Evolutionary conservation across 2,797 vertebrate genomes (phyloP), one percentile per base, ranked within the genome.

Genomic region (Melopsittacus undulatus): DNA sequence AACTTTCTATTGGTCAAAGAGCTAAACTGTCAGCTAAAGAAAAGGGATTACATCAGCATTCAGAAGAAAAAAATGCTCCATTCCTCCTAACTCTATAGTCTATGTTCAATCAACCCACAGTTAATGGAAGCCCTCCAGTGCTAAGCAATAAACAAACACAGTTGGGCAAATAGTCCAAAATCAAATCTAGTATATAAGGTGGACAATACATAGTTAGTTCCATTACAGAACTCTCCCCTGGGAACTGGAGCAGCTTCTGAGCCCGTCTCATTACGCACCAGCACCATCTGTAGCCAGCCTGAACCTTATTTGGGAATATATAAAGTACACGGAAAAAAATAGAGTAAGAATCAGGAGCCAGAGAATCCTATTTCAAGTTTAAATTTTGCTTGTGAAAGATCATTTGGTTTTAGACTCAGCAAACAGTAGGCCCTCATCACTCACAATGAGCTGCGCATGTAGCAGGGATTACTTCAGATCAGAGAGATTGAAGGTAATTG

Each of bases 301-400:
- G 97, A 98, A 98, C 98, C 98, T 98, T 99, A 98, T 99, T 98
- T 99, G 98, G 98, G 98, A 99, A 99, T 98, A 98, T 98, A 98
- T 98, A 98, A 99, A 99, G 98, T 98, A 98, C 98, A 98, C 87
- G 96, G 67, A 97, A 98, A 98, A 98, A 99, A 99, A 99, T 98
- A 98, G 98, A 98, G 97, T 98, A 95, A 96, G 98, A 98, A 98
- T 98, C 98, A 98, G 98, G 98, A 98, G 98, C 98, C 97, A 97
- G 98, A 98, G 99, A 99, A 99, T 99, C 99, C 98, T 98, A 99
- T 99, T 99, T 99, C 98, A 98, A 99, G 98, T 99, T 99, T 99
- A 99, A 99, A 99, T 99, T 99, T 99, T 99, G 98, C 98, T 98
- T 98, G 98, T 98, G 98, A 99, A 98, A 99, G 98, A 99, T 99